Percentiles rank a stretch among this genome's conserved stretches.
Evolutionary conservation across 2,888 invertebrate species (phyloP).

Genomic region (Troides oblongomaculatus): DNA sequence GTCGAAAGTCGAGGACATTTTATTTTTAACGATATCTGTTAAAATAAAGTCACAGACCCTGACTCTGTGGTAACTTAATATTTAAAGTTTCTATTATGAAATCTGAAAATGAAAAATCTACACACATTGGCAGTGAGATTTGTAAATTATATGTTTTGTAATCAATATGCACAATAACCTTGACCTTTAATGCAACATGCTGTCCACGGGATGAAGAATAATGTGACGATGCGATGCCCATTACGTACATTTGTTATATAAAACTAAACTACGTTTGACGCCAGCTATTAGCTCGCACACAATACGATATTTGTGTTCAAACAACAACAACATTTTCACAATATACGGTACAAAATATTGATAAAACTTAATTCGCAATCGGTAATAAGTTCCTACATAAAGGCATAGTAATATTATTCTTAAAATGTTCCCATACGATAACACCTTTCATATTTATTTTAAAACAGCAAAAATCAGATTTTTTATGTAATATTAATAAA

Average conservation of each 20-base stretch:
- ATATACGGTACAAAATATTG: background rate
- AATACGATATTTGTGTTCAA: background rate
- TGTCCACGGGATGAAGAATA: slow-evolving; percentile 63
- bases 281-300: background rate
- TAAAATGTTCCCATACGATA: background rate
- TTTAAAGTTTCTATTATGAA: background rate
- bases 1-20: too few species aligned
- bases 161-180: slow-evolving; percentile 65
- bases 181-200: slow-evolving; percentile 66
- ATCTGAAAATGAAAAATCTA: background rate
- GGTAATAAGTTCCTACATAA: background rate
- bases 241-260: slow-evolving; percentile 44
- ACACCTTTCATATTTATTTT: background rate
- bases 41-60: too few species aligned
- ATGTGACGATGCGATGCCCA: slow-evolving; percentile 40
- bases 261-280: slow-evolving; percentile 43
- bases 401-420: background rate
- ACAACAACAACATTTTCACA: background rate
- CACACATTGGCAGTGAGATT: slow-evolving; percentile 38
- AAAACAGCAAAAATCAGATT: background rate
- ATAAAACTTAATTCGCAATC: background rate
- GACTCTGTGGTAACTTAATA: too few species aligned
- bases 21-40: too few species aligned
- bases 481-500: background rate
- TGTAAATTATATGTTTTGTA: slow-evolving; percentile 61